A percentile compares a stretch with the other conserved stretches of the same genome.
Conservation (phyloP, 1,140 invertebrate species). For the Plectus sambesii region DNA sequence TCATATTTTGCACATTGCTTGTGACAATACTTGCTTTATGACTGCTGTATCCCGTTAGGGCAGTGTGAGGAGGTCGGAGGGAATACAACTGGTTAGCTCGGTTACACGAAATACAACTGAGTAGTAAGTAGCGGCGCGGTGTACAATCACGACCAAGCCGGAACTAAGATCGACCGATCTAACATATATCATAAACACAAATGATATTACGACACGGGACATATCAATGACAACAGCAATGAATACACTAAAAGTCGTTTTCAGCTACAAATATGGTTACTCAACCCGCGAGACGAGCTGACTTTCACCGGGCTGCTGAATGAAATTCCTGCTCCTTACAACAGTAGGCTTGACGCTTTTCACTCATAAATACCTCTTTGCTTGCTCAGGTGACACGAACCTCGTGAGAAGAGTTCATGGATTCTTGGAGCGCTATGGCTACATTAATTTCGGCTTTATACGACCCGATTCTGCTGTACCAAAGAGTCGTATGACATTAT, state of each 20-base stretch:
- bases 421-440: constrained; percentile 86
- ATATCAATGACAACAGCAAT: too few species aligned
- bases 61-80: too few species aligned
- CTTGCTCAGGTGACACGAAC: constrained; percentile 56
- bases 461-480: not conserved
- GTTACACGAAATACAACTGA: too few species aligned
- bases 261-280: constrained; percentile 84
- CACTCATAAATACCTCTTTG: constrained; percentile 3
- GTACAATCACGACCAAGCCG: constrained; percentile 1
- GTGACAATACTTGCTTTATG: too few species aligned
- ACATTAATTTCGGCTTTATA: constrained; percentile 87
- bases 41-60: too few species aligned
- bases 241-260: too few species aligned
- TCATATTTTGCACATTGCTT: constrained; percentile 61
- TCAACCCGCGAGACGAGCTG: constrained; percentile 84
- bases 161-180: constrained; percentile 68
- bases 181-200: too few species aligned
- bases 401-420: constrained; percentile 73
- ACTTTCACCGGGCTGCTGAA: constrained; percentile 48
- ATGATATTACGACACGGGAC: too few species aligned
- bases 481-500: not conserved
- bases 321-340: constrained; percentile 54
- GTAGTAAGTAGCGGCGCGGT: too few species aligned
- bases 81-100: too few species aligned
- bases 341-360: constrained; percentile 53